A percentile compares a stretch with the other conserved stretches of the same genome.
Conservation (phyloP, 2,797 vertebrate genomes). For the Saxicola maurus region DNA sequence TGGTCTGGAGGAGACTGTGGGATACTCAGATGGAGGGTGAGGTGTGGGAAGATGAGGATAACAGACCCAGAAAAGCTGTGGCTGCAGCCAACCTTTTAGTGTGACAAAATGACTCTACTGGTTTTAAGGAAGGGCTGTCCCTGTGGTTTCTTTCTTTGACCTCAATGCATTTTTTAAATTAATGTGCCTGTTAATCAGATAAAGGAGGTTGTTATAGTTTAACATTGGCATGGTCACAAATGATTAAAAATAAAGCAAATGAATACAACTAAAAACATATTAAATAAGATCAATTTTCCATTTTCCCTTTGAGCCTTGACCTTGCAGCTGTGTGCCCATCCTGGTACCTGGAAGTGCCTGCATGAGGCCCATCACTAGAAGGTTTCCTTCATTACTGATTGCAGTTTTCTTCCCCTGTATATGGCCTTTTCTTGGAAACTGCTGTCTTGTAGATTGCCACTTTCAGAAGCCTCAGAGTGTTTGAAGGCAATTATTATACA, state of each 20-base stretch:
- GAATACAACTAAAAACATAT: neutral
- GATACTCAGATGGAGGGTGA: fast-evolving
- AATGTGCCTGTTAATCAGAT: neutral
- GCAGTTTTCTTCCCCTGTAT: neutral
- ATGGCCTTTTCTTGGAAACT: neutral
- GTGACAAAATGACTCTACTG: neutral
- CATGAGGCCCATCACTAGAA: neutral
- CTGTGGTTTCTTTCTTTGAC: neutral
- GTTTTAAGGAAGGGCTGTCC: neutral
- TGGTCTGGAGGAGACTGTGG: neutral
- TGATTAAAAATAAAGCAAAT: neutral
- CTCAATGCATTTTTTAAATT: neutral
- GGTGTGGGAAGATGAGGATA: fast-evolving
- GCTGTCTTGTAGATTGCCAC: neutral
- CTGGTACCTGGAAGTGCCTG: neutral
- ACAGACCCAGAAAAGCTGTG: neutral
- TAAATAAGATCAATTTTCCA: neutral
- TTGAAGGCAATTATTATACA: neutral
- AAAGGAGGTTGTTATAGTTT: neutral
- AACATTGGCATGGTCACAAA: neutral
- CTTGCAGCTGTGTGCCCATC: neutral
- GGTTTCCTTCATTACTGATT: neutral
- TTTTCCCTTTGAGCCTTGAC: neutral
- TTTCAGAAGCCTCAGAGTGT: neutral
- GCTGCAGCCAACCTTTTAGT: neutral